Percentiles rank a stretch among this genome's conserved stretches.
phyloP scores from a whole-genome alignment of 2,113 vertebrate genomes.

The Balaenoptera acutorostrata region DNA sequence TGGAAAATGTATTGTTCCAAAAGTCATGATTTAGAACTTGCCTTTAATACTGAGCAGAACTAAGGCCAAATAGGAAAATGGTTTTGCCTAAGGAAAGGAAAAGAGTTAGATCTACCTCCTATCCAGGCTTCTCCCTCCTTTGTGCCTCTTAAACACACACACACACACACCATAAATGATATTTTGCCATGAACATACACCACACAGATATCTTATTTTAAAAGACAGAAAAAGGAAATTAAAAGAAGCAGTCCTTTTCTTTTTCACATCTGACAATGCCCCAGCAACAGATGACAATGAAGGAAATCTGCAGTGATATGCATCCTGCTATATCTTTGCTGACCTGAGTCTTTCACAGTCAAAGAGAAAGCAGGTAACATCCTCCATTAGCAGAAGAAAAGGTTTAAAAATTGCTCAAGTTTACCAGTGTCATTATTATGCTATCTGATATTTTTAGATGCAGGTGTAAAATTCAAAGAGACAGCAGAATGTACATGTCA shows the following conservation, averaged over 20 bases:
- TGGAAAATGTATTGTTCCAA: not conserved
- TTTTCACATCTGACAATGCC: not conserved
- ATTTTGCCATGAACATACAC: not conserved
- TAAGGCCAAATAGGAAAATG: not conserved
- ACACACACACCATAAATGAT: not conserved
- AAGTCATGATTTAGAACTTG: not conserved
- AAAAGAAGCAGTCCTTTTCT: not conserved
- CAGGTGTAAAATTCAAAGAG: not conserved
- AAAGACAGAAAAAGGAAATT: not conserved
- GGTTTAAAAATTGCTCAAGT: not conserved
- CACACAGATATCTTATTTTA: not conserved
- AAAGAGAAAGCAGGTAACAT: not conserved
- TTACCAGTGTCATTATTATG: not conserved
- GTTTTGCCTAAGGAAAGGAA: not conserved
- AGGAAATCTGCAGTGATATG: not conserved
- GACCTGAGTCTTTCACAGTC: not conserved
- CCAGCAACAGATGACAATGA: not conserved
- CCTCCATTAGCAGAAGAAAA: not conserved
- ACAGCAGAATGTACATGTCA: not conserved
- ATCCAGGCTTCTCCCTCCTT: not conserved
- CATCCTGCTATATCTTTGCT: not conserved
- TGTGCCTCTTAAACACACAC: not conserved
- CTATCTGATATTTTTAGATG: not conserved
- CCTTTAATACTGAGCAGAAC: not conserved
- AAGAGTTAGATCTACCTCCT: not conserved